phyloP scores from a whole-genome alignment of 1,140 invertebrate genomes.

The Ceratosolen fusciceps region DNA sequence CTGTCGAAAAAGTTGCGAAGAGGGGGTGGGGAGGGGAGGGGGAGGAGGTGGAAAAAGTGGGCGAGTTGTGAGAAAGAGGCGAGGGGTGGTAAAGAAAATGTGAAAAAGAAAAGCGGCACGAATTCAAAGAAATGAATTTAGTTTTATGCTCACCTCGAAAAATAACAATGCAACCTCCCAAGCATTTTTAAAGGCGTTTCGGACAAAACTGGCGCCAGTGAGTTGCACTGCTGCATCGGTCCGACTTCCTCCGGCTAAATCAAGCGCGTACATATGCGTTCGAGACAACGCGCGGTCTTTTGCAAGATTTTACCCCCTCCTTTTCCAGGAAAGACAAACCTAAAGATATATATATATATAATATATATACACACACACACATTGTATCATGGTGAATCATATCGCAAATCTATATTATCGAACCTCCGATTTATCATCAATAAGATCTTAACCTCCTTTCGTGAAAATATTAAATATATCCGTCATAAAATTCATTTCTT shows the following conservation, averaged over 20 bases:
- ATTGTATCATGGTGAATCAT: background rate
- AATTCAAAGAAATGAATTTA: conserved; percentile 54
- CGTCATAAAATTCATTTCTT: no score
- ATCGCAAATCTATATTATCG: background rate
- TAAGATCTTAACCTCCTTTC: no score
- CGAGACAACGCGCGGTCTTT: background rate
- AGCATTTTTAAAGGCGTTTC: conserved; percentile 24
- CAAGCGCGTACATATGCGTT: conserved; percentile 34
- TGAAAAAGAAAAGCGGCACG: conserved; percentile 25
- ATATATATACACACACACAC: no score
- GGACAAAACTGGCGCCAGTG: conserved; percentile 45
- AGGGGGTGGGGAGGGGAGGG: background rate
- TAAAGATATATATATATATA: no score
- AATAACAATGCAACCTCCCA: conserved; percentile 49
- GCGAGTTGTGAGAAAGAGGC: background rate
- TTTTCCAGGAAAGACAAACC: background rate
- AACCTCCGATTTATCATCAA: no score
- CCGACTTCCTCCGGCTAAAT: conserved; percentile 39
- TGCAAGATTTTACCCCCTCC: background rate
- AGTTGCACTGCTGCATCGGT: conserved; percentile 36
- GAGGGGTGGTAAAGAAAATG: background rate
- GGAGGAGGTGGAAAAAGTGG: no score
- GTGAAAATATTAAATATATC: no score
- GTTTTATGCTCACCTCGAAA: conserved; percentile 46
- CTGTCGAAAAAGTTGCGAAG: background rate